Conservation (phyloP, 2,888 invertebrate species). For the Diabrotica balteata region DNA sequence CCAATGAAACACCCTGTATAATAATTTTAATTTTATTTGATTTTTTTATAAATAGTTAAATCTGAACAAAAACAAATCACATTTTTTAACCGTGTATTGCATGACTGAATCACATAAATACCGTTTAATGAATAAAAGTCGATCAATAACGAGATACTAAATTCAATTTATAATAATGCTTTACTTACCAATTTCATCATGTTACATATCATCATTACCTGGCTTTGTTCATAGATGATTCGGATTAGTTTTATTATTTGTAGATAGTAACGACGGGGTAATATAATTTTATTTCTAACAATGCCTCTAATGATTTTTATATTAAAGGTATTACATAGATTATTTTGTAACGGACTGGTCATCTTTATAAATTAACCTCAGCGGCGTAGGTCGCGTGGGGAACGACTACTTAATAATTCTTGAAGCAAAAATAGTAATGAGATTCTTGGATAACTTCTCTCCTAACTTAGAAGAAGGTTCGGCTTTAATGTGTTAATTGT, state of each 20-base stretch:
- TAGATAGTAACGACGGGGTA: constrained; percentile 39
- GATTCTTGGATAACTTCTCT: too few relatives aligned
- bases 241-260: constrained; percentile 35
- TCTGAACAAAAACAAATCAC: too few relatives aligned
- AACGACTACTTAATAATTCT: too few relatives aligned
- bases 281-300: constrained; percentile 49
- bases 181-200: constrained; percentile 18
- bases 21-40: too few relatives aligned
- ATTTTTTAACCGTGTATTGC: neutral
- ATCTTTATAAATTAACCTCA: constrained; percentile 41
- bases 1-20: too few relatives aligned
- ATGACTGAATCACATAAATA: constrained; percentile 18
- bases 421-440: too few relatives aligned
- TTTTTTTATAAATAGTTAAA: too few relatives aligned
- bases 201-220: constrained; percentile 28
- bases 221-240: constrained; percentile 27
- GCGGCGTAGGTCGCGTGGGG: constrained; percentile 21
- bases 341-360: constrained; percentile 45
- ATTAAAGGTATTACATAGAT: constrained; percentile 44
- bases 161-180: constrained; percentile 24
- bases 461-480: too few relatives aligned
- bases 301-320: constrained; percentile 50
- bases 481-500: too few relatives aligned
- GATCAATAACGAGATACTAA: constrained; percentile 23
- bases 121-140: constrained; percentile 21